Percentiles rank a stretch among this genome's conserved stretches.
These are phyloP conservation scores for Parthenolecanium corni DNA, from an alignment of 2,888 invertebrate genomes.

Conservation along the genomic window DNA sequence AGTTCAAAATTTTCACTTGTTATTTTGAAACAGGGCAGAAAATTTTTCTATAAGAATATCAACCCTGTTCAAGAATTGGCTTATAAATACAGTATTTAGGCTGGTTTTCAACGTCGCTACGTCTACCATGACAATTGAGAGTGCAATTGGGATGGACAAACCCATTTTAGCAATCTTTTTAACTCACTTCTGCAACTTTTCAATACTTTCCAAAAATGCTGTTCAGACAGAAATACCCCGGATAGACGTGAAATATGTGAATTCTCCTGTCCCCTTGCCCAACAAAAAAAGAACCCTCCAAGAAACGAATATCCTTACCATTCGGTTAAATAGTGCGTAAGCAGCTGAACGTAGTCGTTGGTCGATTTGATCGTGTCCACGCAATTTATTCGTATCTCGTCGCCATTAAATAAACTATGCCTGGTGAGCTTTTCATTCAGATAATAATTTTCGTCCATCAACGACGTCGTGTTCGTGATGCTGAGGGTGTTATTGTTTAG, in stretches of 20 bases:
- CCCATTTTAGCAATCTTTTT: no score
- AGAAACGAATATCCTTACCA: conserved; percentile 46
- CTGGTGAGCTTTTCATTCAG: conserved; percentile 5
- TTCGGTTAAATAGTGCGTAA: conserved; percentile 61
- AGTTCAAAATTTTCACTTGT: no score
- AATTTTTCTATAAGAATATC: no score
- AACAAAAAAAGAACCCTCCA: not conserved
- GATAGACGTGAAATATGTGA: not conserved
- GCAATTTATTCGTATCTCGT: conserved; percentile 51
- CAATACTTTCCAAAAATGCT: not conserved
- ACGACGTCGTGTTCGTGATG: conserved; percentile 48
- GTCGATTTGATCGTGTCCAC: conserved; percentile 50
- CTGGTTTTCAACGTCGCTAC: no score
- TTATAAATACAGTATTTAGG: no score
- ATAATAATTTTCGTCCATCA: conserved; percentile 40
- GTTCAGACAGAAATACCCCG: not conserved
- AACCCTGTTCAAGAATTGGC: no score
- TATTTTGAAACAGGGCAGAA: no score
- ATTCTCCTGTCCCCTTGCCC: no score
- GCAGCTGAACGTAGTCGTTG: conserved; percentile 46
- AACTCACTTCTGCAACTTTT: no score
- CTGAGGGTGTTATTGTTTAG: conserved; percentile 63
- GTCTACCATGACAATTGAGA: no score
- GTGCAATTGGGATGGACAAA: no score
- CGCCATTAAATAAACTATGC: conserved; percentile 35